phyloP scores from a whole-genome alignment of 2,888 invertebrate genomes.

The Lasioglossum calceatum region DNA sequence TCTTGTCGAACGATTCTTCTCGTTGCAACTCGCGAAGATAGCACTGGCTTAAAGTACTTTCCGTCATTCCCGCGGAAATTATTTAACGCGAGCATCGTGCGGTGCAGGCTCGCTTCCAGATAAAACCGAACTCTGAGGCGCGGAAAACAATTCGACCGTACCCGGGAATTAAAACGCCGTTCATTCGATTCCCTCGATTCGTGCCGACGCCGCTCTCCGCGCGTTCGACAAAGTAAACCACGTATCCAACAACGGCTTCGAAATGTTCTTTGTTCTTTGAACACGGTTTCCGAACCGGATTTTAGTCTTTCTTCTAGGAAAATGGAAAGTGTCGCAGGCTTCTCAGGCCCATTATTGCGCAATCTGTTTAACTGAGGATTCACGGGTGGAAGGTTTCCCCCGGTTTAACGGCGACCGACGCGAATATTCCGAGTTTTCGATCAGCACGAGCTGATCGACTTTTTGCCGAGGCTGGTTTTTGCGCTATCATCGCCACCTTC shows the following conservation, averaged over 20 bases:
- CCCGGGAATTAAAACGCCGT: constrained; percentile 10
- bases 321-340: neutral
- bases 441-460: constrained; percentile 77
- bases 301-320: neutral
- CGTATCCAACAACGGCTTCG: neutral
- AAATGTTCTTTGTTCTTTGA: neutral
- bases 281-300: neutral
- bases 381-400: neutral
- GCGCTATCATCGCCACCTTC: constrained; percentile 75
- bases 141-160: constrained; percentile 23
- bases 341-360: neutral
- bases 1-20: constrained; percentile 80
- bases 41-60: constrained; percentile 67
- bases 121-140: constrained; percentile 21
- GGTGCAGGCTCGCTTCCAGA: neutral
- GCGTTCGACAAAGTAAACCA: neutral
- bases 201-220: neutral
- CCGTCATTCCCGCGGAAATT: constrained; percentile 63
- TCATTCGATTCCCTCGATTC: constrained; percentile 6
- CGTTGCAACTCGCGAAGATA: constrained; percentile 66
- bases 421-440: constrained; percentile 75
- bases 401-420: constrained; percentile 58
- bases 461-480: constrained; percentile 74
- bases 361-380: neutral
- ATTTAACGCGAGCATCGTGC: constrained; percentile 62